Conservation (phyloP, 2,888 invertebrate genomes). For the Trileptium ribeirensis region DNA sequence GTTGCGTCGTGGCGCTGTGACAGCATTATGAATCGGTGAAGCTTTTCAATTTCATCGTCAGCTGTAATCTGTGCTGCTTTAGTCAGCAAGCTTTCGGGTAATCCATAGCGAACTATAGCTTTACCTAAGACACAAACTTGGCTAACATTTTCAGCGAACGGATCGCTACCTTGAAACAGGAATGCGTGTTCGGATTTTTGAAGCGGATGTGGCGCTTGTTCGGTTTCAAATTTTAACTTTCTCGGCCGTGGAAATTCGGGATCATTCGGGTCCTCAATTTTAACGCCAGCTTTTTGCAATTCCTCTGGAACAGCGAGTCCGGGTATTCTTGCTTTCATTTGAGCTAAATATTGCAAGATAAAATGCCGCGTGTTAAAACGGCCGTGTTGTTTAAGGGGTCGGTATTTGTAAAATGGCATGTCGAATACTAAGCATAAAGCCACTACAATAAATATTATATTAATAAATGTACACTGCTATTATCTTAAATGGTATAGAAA, state of each 20-base stretch:
- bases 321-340: background rate
- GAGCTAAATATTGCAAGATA: background rate
- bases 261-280: background rate
- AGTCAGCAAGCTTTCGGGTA: constrained; percentile 41
- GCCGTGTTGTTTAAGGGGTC: background rate
- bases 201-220: background rate
- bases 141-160: background rate
- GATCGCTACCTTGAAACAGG: background rate
- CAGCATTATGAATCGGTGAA: constrained; percentile 48
- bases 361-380: background rate
- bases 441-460: too few relatives aligned
- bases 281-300: background rate
- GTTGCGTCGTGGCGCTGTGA: constrained; percentile 63
- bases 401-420: background rate
- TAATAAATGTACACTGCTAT: too few relatives aligned
- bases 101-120: background rate
- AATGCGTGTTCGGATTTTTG: background rate
- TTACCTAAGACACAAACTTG: constrained; percentile 6
- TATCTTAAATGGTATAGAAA: too few relatives aligned
- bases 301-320: background rate
- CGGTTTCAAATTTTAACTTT: too few relatives aligned
- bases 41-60: constrained; percentile 38
- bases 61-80: constrained; percentile 32
- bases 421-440: too few relatives aligned
- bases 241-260: background rate